Conservation (phyloP, 2,797 vertebrate species). For the Podargus strigoides region DNA sequence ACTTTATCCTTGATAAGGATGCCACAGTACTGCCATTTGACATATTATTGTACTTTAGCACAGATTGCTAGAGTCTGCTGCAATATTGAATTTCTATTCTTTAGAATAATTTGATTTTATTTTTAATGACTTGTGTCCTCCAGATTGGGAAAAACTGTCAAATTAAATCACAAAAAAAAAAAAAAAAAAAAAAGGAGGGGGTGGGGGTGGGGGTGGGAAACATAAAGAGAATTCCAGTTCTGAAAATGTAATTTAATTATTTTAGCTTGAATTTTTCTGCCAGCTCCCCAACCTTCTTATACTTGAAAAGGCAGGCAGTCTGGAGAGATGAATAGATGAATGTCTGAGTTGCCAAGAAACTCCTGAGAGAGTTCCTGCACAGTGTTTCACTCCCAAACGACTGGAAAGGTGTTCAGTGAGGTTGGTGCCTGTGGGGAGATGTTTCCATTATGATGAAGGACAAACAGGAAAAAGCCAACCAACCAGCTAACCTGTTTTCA, state of each 20-base stretch:
- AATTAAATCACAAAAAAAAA: background rate
- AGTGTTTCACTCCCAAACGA: background rate
- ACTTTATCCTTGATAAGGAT: background rate
- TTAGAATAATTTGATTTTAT: background rate
- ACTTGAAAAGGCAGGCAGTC: background rate
- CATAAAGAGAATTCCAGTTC: background rate
- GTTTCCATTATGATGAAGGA: background rate
- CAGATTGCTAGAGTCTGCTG: background rate
- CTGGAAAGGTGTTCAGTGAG: background rate
- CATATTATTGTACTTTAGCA: background rate
- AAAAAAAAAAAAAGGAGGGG: too few relatives aligned
- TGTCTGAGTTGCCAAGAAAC: background rate
- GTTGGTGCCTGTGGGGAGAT: background rate
- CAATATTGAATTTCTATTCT: background rate
- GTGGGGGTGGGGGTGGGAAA: too few relatives aligned
- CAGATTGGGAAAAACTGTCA: background rate
- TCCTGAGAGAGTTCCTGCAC: background rate
- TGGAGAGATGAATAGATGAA: background rate
- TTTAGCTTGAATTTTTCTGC: background rate
- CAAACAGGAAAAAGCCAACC: background rate
- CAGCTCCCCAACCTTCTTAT: background rate
- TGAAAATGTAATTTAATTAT: background rate
- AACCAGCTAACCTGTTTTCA: background rate
- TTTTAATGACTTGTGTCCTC: background rate
- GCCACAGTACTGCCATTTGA: background rate